Evolutionary conservation across 2,888 invertebrate species (phyloP), one percentile per base, ranked within the genome.

Genomic region (Harpalus rufipes): DNA sequence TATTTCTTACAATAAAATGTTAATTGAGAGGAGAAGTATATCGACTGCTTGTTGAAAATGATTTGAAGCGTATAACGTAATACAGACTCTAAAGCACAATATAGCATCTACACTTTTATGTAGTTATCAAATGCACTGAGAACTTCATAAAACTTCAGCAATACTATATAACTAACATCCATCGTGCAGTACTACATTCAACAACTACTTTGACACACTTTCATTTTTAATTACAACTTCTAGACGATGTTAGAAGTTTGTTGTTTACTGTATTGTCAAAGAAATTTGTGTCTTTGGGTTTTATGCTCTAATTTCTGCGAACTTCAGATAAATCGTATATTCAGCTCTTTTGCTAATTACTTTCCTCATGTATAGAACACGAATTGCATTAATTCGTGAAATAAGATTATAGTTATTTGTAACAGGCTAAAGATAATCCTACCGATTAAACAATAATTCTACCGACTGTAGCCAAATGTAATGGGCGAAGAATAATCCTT

Each of bases 141-240:
- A 68, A 68, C 68, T 68, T 68, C 68, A 68, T 68, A 68, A 65
- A 68, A 68, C 68, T 39, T 68, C 7, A 25, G 68, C 32, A 12
- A 68, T 68, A 39, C 12, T 12, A 25, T 12, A 68, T 68, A 68
- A 68, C 39, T 68, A n/a, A 21, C 68, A 68, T 32, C 63, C 12
- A 0, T 59, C 8, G 12, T 25, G 8, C 63, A 63, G 12, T 63
- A 10, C 63, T 8, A 6, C 68, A 68, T 68, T 68, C 68, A 68
- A 68, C 39, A 68, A 68, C 39, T 68, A 32, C 65, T 65, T 32
- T 65, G 65, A 65, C 65, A 65, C 65, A 65, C 39, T 65, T 65
- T 68, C 68, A 68, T 68, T 68, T 68, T 68, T 68, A 68, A 68
- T 68, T 68, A 68, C 68, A 68, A 68, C 39, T 68, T 39, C 4